Base-by-base conservation (phyloP, 2,797 vertebrate genomes). In the Lophius americanus region DNA sequence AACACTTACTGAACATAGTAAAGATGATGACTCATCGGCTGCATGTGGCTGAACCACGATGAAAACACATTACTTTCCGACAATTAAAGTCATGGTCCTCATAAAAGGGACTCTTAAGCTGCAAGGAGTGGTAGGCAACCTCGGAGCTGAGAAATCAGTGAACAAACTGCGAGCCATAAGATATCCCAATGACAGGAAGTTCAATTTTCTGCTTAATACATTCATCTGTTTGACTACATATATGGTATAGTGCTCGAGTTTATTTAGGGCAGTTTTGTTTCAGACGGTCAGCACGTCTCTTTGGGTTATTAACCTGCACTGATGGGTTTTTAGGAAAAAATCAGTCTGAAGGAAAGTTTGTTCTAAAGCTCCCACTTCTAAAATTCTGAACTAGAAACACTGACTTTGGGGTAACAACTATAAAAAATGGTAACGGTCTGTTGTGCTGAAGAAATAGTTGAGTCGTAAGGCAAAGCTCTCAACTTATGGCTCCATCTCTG, bases 1-100 rank as follows among this genome's bases (percentile, higher is more conserved):
- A 48, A 58, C 38, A 44, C 55, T 49, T 35, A 51, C 51, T 55
- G 9, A 54, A 63, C 70, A 48, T 11, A 23, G 48, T 2, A 33
- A 55, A 13, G 14, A n/a, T 52, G 51, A 73, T 60, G 44, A 70
- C 13, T 61, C 51, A 63, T 77, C 33, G 12, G 33, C 14, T 46
- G 23, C 6, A 51, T 47, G 35, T 9, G 58, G 50, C 6, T 62
- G 46, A 64, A 32, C 8, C 37, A 10, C 12, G 67, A 39, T 56
- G 55, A 51, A 48, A 6, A 6, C 6, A 35, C 52, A 54, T 60
- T 13, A 44, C 39, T 37, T 59, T 60, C 33, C 47, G 51, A 50
- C 43, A 66, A 60, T 68, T 68, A 62, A 70, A 50, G 44, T 14
- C 1, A n/a, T 3, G 0, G 11, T 39, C 42, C 61, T 56, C 63